Base-by-base conservation (phyloP, 2,888 invertebrate genomes). In the Baronia brevicornis region DNA sequence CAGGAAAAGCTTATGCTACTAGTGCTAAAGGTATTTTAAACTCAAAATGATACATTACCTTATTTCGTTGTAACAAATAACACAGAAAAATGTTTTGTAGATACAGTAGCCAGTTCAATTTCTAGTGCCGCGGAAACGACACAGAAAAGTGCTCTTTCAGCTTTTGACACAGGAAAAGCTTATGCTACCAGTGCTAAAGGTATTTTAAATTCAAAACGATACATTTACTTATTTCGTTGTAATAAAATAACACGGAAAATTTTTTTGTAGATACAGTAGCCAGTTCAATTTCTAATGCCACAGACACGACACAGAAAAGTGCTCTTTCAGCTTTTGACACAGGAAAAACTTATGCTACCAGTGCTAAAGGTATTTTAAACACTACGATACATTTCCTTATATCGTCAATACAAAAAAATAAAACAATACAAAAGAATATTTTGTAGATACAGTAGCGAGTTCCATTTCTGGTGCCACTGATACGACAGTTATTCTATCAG, bases 81-180 rank as follows among this genome's bases (percentile, higher is more conserved):
- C 7, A 7, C 8, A 15, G 14, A 14, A 8, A 9, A 25, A 15
- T 7, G 7, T 25, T 15, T 28, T 23, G 13, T 41, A 46, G 45
- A 44, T 31, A 33, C 44, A 2, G 39, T 46, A 19, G 32, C 39
- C 7, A 37, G 28, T 29, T 22, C 38, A 7, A 13, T 39, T n/a
- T 34, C 34, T 29, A 41, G 33, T 23, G 46, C 54, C 29, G 42
- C 49, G 14, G 57, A 56, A 26, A 38, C 37, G 14, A 46, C 62
- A 11, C 60, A 60, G 44, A 58, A 55, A 31, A 51, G 54, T 2
- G 61, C 65, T 10, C 56, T 61, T 25, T 49, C 57, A 10, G 63
- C 61, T 4, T 44, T 58, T 5, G 55, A 50, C 21, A 35, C 49
- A 22, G 35, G 46, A 17, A 48, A 49, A 35, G 28, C 36, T 7